These are phyloP conservation scores for Heliothis virescens DNA, from an alignment of 1,140 invertebrate genomes.

Conservation along the genomic window DNA sequence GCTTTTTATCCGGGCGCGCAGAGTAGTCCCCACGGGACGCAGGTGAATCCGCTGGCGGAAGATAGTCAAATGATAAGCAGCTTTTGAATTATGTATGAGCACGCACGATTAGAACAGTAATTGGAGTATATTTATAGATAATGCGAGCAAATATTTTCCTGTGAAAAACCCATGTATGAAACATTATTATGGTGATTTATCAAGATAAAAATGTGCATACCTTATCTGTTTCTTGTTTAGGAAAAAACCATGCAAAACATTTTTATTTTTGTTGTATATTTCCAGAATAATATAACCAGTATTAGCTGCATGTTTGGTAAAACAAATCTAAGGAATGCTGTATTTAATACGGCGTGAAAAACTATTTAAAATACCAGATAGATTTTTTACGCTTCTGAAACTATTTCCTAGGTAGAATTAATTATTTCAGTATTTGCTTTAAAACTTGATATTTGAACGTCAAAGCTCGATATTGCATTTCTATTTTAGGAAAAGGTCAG, in stretches of 20 bases:
- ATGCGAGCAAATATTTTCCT: constrained; percentile 11
- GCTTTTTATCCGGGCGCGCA: no score
- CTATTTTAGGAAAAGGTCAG: constrained; percentile 25
- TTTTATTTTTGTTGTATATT: neutral
- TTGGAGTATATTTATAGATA: constrained; percentile 15
- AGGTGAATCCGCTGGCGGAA: no score
- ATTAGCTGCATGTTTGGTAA: neutral
- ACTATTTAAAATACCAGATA: no score
- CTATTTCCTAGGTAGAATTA: no score
- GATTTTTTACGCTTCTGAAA: no score
- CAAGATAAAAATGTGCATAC: neutral
- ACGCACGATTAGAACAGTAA: neutral
- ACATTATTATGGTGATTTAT: constrained; percentile 16
- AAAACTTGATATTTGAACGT: neutral
- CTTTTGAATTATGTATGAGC: neutral
- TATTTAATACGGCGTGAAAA: neutral
- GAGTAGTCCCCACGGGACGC: no score
- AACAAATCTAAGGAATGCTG: neutral
- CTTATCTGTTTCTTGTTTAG: constrained; percentile 4
- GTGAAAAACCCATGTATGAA: neutral
- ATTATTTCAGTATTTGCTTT: neutral
- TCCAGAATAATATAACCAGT: neutral
- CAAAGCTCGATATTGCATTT: neutral
- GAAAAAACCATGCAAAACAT: neutral
- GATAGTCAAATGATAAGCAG: constrained; percentile 1